Evolutionary conservation across 2,888 invertebrate species (phyloP).

Genomic region (Agrypnus murinus): DNA sequence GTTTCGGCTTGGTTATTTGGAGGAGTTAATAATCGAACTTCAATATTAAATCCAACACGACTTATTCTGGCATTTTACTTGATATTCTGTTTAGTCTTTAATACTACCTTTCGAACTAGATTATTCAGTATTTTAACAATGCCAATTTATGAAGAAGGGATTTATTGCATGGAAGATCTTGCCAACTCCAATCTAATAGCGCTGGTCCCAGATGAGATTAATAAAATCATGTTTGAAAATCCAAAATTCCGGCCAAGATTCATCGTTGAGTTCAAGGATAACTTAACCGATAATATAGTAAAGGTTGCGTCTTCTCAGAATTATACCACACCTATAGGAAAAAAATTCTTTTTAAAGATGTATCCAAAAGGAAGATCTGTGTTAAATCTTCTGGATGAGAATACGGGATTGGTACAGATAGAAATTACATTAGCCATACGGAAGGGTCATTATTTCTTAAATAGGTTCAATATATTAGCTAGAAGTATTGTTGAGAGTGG

Average conservation of each 20-base stretch:
- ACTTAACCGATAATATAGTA: not conserved
- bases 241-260: too few species aligned
- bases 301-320: not conserved
- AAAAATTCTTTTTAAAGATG: not conserved
- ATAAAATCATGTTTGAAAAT: too few species aligned
- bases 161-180: constrained; percentile 14
- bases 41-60: not conserved
- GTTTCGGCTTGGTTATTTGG: constrained; percentile 15
- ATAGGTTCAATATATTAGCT: not conserved
- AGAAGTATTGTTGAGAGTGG: not conserved
- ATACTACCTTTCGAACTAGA: constrained; percentile 10
- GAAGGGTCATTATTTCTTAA: not conserved
- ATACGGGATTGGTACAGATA: not conserved
- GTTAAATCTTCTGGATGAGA: not conserved
- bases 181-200: too few species aligned
- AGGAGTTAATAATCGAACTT: not conserved
- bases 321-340: not conserved
- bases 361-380: not conserved
- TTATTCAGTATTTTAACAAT: constrained; percentile 6
- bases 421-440: not conserved
- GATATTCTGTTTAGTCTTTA: constrained; percentile 17
- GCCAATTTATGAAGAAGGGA: constrained; percentile 4
- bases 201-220: too few species aligned
- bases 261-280: not conserved
- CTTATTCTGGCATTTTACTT: constrained; percentile 13